These are phyloP conservation scores for Lepidochrysops patricia DNA, from an alignment of 2,888 invertebrate species.

Conservation along the genomic window DNA sequence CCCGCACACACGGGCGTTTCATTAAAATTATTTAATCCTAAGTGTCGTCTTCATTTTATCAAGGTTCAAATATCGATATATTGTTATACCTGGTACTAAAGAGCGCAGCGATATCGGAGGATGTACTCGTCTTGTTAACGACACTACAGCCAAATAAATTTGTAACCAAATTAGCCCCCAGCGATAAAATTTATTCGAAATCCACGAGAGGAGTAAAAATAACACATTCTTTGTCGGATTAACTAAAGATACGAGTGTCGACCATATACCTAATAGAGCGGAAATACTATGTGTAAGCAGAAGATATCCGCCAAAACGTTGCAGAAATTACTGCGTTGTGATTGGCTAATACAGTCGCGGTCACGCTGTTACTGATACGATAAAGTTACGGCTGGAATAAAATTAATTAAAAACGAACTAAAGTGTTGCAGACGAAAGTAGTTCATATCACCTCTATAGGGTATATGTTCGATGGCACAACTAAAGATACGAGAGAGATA, in stretches of 20 bases:
- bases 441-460: too few species aligned
- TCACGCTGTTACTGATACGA: too few species aligned
- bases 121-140: slow-evolving; percentile 70
- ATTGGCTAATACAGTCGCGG: too few species aligned
- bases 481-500: slow-evolving; percentile 71
- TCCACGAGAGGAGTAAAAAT: slow-evolving; percentile 72
- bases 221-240: slow-evolving; percentile 73
- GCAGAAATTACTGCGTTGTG: too few species aligned
- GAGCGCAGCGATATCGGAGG: slow-evolving; percentile 68
- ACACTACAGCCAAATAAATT: slow-evolving; percentile 72
- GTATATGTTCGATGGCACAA: too few species aligned
- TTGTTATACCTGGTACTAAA: slow-evolving; percentile 68
- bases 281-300: too few species aligned
- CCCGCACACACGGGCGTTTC: slow-evolving; percentile 18
- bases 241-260: slow-evolving; percentile 70
- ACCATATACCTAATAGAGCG: too few species aligned
- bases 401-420: too few species aligned
- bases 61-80: slow-evolving; percentile 66
- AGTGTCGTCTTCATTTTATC: slow-evolving; percentile 72
- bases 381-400: too few species aligned
- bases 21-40: slow-evolving; percentile 66
- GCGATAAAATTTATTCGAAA: slow-evolving; percentile 74
- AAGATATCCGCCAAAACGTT: too few species aligned
- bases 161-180: slow-evolving; percentile 74
- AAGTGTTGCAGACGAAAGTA: too few species aligned